Evolutionary conservation across 2,797 vertebrate genomes (phyloP), one percentile per base, ranked within the genome.

Genomic region (Intellagama lesueurii): DNA sequence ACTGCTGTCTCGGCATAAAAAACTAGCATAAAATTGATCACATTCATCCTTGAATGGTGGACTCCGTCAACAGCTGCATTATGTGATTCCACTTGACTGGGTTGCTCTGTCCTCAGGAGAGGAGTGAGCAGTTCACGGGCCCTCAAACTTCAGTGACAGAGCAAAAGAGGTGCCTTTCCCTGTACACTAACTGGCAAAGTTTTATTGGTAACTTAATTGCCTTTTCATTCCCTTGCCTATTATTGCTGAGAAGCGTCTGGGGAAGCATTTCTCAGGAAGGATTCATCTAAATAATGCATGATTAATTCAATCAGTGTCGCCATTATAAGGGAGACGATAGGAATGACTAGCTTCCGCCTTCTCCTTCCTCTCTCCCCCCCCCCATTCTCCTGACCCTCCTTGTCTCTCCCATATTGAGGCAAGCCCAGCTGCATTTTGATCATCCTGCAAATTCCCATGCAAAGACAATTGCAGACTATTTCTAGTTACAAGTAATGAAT

Each of bases 211-310:
- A 91, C 72, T 91, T 88, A 89, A 91, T 89, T 91, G 90, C 83
- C 79, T 88, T 89, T 90, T 88, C 82, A 93, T 87, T 88, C 86
- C 72, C 91, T 94, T 83, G 85, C 86, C 90, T 88, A 88, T 81
- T 87, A 32, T 80, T 90, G 91, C 86, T 89, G 89, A 83, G 85
- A 32, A 73, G 12, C 14, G 52, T 86, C 90, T 79, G 64, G 90
- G 90, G 90, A 91, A 81, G 80, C 79, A 32, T 75, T 91, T 93
- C 86, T 68, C 78, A 81, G 89, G 69, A 92, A 88, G 91, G 28
- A n/a, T 77, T 93, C 56, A n/a, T 66, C 44, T 35, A 88, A 95
- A 87, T 35, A 92, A 81, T 40, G 88, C 87, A 82, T 0, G 0
- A 91, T 30, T 90, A 81, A 87, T 83, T 87, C 81, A 90, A 16